Evolutionary conservation across 2,113 vertebrate genomes (phyloP).

Genomic region (Recurvirostra avosetta): DNA sequence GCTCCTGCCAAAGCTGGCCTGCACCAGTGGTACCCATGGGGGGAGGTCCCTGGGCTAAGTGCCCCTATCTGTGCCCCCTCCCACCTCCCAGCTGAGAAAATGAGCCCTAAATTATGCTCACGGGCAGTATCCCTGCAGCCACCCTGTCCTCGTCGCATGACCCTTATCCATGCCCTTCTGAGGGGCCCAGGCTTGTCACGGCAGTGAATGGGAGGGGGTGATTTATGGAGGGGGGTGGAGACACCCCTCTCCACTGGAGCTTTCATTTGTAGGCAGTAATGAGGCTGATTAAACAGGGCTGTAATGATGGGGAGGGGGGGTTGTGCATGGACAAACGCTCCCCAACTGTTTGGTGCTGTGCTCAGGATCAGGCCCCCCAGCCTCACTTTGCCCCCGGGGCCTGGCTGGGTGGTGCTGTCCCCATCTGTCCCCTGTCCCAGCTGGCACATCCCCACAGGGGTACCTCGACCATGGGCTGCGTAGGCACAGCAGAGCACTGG

Average conservation of each 20-base stretch:
- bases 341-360: not conserved
- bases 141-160: not conserved
- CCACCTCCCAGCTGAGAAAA: not conserved
- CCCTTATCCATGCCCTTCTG: constrained; percentile 3
- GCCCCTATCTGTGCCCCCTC: not conserved
- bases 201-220: not conserved
- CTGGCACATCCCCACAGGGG: not conserved
- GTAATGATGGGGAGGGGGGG: not conserved
- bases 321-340: not conserved
- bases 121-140: accelerated
- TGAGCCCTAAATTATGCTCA: not conserved
- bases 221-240: constrained; percentile 1
- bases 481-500: not conserved
- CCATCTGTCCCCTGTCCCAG: not conserved
- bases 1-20: not conserved
- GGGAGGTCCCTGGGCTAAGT: not conserved
- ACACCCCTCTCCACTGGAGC: not conserved
- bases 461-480: not conserved
- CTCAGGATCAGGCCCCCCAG: not conserved
- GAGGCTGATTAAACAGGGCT: not conserved
- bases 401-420: not conserved
- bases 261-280: not conserved
- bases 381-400: not conserved
- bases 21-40: not conserved
- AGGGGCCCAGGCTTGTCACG: not conserved